Evolutionary conservation across 1,140 invertebrate species (phyloP).

Genomic region (Brachystomella parvula): DNA sequence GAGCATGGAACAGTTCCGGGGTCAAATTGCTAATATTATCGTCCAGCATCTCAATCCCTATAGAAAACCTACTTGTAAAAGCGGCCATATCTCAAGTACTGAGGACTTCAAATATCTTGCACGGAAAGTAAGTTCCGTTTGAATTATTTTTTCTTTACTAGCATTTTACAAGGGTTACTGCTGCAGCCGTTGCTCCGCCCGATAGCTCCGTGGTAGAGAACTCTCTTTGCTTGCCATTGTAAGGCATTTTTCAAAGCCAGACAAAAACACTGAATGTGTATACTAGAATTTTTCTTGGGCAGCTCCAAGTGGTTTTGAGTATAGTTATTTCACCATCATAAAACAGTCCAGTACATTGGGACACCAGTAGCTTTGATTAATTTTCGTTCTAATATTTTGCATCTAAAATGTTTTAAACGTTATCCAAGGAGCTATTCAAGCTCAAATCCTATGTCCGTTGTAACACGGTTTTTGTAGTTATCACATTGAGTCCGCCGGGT

Average conservation of each 20-base stretch:
- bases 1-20: conserved; percentile 80
- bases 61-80: conserved; percentile 69
- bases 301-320: too few relatives aligned
- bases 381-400: too few relatives aligned
- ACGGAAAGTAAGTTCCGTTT: conserved; percentile 68
- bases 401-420: too few relatives aligned
- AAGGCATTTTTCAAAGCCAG: neutral
- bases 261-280: neutral
- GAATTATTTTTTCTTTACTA: neutral
- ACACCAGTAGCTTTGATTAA: too few relatives aligned
- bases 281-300: too few relatives aligned
- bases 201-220: neutral
- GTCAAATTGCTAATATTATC: conserved; percentile 80
- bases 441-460: too few relatives aligned
- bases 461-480: too few relatives aligned
- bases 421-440: too few relatives aligned
- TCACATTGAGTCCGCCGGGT: too few relatives aligned
- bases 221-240: neutral
- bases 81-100: conserved; percentile 74
- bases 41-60: conserved; percentile 85
- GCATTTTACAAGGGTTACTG: neutral
- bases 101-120: conserved; percentile 95
- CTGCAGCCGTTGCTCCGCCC: neutral
- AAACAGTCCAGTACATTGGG: too few relatives aligned
- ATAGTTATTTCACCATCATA: too few relatives aligned